These are phyloP conservation scores for Spatula clypeata DNA, from an alignment of 2,797 vertebrate genomes.

Conservation along the genomic window DNA sequence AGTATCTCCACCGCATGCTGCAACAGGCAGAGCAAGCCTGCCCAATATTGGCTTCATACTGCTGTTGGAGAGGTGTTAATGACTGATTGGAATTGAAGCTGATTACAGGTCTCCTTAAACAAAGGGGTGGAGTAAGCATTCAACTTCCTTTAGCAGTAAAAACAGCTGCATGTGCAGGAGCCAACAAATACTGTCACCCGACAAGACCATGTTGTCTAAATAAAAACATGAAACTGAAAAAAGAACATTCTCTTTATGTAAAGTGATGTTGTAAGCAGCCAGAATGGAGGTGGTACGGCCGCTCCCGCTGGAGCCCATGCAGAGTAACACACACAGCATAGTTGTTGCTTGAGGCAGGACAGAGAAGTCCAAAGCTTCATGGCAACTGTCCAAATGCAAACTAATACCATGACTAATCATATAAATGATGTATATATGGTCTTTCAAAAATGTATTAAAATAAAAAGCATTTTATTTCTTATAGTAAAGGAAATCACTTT, in stretches of 20 bases:
- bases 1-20: conserved; percentile 1
- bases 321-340: rapidly evolving
- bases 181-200: conserved; percentile 4
- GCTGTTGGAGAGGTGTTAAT: conserved; percentile 66
- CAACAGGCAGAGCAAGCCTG: conserved; percentile 50
- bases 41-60: conserved; percentile 14
- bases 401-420: not conserved
- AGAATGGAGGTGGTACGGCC: not conserved
- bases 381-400: not conserved
- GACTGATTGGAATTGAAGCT: conserved; percentile 51
- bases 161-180: not conserved
- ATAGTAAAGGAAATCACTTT: not conserved
- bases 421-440: not conserved
- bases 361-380: not conserved
- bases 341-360: not conserved
- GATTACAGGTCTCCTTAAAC: conserved; percentile 65
- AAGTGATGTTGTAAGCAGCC: not conserved
- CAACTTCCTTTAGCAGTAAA: conserved; percentile 18
- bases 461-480: rapidly evolving
- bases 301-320: not conserved
- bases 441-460: not conserved
- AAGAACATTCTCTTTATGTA: not conserved
- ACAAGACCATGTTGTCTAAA: not conserved
- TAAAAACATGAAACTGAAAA: not conserved
- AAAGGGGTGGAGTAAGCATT: conserved; percentile 59